phyloP scores from a whole-genome alignment of 92 coral and sea anemone genomes.

The Muricea muricata region DNA sequence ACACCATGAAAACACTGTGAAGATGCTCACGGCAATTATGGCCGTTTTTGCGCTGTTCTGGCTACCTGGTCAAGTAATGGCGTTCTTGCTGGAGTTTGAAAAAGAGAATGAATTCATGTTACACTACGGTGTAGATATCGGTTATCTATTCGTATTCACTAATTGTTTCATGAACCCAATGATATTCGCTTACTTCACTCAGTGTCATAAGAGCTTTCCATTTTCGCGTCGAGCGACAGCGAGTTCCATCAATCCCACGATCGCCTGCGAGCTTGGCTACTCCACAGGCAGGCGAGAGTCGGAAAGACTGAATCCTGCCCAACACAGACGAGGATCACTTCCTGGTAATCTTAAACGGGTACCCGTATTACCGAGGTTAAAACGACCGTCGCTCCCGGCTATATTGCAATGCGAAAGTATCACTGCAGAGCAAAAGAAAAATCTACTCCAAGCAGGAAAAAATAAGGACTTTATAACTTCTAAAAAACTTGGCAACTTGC shows the following conservation, averaged over 20 bases:
- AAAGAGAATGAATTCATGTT: slow-evolving; percentile 4
- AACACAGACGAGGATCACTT: neutral
- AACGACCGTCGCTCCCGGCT: neutral
- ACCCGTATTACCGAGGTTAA: neutral
- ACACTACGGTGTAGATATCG: slow-evolving; percentile 23
- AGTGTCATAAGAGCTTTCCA: neutral
- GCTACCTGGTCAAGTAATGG: slow-evolving; percentile 44
- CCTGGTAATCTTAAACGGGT: neutral
- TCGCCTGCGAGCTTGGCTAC: neutral
- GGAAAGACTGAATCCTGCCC: neutral
- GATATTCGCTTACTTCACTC: slow-evolving; percentile 33
- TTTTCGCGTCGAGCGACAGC: neutral
- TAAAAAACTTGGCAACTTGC: neutral
- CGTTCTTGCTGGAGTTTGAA: slow-evolving; percentile 22
- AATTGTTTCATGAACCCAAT: slow-evolving; percentile 41
- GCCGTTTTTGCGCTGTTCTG: slow-evolving; percentile 37
- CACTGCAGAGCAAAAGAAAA: neutral
- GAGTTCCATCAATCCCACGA: neutral
- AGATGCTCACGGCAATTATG: slow-evolving; percentile 30
- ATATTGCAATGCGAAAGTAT: neutral
- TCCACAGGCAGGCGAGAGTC: slow-evolving; percentile 1
- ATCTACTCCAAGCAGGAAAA: neutral
- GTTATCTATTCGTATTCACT: slow-evolving; percentile 15
- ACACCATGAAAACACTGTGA: slow-evolving; percentile 24
- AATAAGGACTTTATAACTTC: neutral